Conservation (phyloP, 2,797 vertebrate genomes). For the Anabas testudineus region DNA sequence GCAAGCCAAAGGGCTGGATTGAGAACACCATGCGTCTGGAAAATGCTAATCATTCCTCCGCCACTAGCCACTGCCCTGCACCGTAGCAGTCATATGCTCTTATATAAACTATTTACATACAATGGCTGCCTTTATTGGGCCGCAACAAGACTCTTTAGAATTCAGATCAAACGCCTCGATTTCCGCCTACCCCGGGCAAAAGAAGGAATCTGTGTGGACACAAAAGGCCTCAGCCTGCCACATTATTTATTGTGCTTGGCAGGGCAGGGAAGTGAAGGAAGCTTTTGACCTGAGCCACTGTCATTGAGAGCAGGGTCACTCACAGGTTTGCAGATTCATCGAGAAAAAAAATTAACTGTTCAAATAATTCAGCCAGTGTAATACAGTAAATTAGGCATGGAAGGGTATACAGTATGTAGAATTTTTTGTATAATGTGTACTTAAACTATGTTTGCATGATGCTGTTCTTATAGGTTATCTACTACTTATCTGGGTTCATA, state of each 20-base stretch:
- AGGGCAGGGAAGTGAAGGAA: slow-evolving; percentile 75
- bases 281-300: slow-evolving; percentile 75
- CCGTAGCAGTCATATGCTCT: slow-evolving; percentile 95
- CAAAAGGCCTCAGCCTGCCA: slow-evolving; percentile 82
- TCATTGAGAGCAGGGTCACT: slow-evolving; percentile 48
- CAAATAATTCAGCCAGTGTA: not conserved
- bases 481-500: not conserved
- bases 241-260: slow-evolving; percentile 87
- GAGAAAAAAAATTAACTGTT: slow-evolving; percentile 34
- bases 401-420: not conserved
- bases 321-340: slow-evolving; percentile 52
- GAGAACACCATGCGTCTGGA: slow-evolving; percentile 81
- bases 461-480: not conserved
- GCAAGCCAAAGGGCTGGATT: slow-evolving; percentile 71
- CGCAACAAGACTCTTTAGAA: slow-evolving; percentile 97
- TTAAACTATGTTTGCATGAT: not conserved
- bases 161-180: slow-evolving; percentile 97
- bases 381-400: not conserved
- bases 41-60: slow-evolving; percentile 87
- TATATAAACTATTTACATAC: slow-evolving; percentile 97
- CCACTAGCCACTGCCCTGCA: slow-evolving; percentile 90
- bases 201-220: slow-evolving; percentile 92
- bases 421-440: no score
- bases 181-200: slow-evolving; percentile 92
- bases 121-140: slow-evolving; percentile 90